These are phyloP conservation scores for Mnemiopsis leidyi DNA, from an alignment of 37 sponge, comb jelly and placozoan species.

Conservation along the genomic window DNA sequence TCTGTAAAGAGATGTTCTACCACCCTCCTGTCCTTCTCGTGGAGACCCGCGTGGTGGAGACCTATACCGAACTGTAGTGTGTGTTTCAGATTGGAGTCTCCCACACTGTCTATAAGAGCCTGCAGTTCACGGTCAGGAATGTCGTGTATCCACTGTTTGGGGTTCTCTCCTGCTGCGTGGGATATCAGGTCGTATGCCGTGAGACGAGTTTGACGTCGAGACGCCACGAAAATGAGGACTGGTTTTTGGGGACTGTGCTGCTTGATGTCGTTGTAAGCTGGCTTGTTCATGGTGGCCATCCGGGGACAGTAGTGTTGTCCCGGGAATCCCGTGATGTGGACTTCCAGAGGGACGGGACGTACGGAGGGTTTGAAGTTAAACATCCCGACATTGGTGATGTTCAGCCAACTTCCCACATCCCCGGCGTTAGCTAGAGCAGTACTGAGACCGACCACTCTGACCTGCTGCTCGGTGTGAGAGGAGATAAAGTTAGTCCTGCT, in stretches of 20 bases:
- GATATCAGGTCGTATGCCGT: conserved; percentile 93
- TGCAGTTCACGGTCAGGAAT: conserved; percentile 84
- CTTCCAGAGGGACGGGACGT: conserved; percentile 97
- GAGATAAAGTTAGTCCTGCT: conserved; percentile 96
- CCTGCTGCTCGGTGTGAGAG: conserved; percentile 86
- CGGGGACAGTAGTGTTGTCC: conserved; percentile 99
- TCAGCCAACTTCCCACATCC: conserved; percentile 95
- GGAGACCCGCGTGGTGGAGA: conserved; percentile 96
- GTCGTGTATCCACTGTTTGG: conserved; percentile 94
- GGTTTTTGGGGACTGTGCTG: conserved; percentile 93
- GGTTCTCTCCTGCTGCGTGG: conserved; percentile 75
- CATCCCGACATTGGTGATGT: conserved; percentile 83
- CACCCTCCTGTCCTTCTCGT: conserved; percentile 85
- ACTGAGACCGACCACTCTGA: conserved; percentile 90
- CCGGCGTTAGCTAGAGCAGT: conserved; percentile 97
- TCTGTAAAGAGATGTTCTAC: conserved; percentile 91
- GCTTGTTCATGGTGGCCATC: conserved; percentile 99
- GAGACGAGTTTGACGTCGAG: conserved; percentile 95
- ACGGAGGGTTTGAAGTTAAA: conserved; percentile 98
- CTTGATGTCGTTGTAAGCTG: conserved; percentile 85
- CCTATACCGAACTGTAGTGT: conserved; percentile 93
- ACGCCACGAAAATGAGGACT: conserved; percentile 92
- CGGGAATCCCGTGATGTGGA: conserved; percentile 91
- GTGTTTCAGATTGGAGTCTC: conserved; percentile 81
- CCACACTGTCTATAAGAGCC: conserved; percentile 66